Evolutionary conservation across 2,888 invertebrate genomes (phyloP), one percentile per base, ranked within the genome.

Genomic region (Callimorpha dominula): DNA sequence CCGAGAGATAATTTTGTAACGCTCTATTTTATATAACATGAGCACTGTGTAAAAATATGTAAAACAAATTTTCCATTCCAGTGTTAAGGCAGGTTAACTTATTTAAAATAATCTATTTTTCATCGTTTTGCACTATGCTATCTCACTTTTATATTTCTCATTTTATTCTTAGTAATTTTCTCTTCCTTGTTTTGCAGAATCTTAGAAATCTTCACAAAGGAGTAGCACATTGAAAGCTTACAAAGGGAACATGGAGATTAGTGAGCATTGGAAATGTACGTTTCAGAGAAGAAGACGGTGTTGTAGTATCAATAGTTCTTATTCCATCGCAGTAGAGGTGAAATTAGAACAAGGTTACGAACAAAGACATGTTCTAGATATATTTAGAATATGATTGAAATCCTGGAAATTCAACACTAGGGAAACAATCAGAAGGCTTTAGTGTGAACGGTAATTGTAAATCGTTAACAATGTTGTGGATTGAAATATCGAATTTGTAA

Each of bases 231-330:
- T 77, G 76, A 65, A 71, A 78, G 71, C 79, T 77, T 65, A 86
- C 86, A 86, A 84, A 84, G 83, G 81, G 77, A 82, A 69, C 79
- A 80, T 81, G 86, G 73, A 84, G 86, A 84, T 84, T 84, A 84
- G 77, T 78, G 75, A 78, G 70, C 81, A 78, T 67, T 82, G 85
- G 78, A 84, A 77, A 84, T 79, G 74, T 82, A 72, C 64, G 70
- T 70, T 71, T 65, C 70, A 74, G 64, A 75, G 74, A 50, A 71
- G 68, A 68, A 75, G 73, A 69, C 46, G 57, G 73, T 57, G 20
- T 76, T 78, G 71, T 43, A 75, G 52, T 64, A 71, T 49, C 14
- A 31, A 64, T 68, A 62, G 75, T 69, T 79, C 82, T 84, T 82
- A 77, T 65, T 50, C 4, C 0, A 7, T 2, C 42, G 57, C 5